Conservation (phyloP, 2,888 invertebrate species). For the Microctonus hyperodae region DNA sequence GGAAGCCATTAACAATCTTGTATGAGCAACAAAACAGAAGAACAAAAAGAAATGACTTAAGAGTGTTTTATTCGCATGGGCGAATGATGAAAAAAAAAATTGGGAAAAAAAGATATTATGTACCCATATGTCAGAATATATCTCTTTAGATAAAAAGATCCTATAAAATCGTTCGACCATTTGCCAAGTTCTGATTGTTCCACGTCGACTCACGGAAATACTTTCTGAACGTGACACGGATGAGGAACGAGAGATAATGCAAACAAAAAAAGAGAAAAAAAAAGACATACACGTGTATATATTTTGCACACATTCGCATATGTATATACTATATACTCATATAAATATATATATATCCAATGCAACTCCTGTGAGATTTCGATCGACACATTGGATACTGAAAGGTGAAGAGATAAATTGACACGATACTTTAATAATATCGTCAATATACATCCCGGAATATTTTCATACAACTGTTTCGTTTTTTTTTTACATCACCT, state of each 20-base stretch:
- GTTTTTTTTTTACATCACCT: not conserved
- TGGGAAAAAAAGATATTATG: not conserved
- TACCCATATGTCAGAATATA: slow-evolving; percentile 12
- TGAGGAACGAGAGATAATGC: slow-evolving; percentile 23
- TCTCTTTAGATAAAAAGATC: slow-evolving; percentile 5
- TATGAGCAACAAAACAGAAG: not conserved
- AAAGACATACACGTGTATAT: not conserved
- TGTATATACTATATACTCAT: too few species aligned
- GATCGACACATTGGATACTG: slow-evolving; percentile 10
- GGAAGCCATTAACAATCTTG: slow-evolving; percentile 2
- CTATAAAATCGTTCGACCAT: slow-evolving; percentile 23
- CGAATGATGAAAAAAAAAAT: not conserved
- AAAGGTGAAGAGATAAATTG: slow-evolving; percentile 1
- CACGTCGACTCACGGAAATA: slow-evolving; percentile 44
- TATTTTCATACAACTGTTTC: not conserved
- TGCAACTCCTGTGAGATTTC: not conserved
- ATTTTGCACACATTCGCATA: not conserved
- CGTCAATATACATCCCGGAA: not conserved
- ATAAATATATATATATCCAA: too few species aligned
- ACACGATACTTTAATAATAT: not conserved
- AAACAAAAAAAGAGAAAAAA: not conserved
- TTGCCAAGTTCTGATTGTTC: slow-evolving; percentile 48
- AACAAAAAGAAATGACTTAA: not conserved
- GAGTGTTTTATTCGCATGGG: slow-evolving; percentile 3
- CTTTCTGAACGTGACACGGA: slow-evolving; percentile 40